These are phyloP conservation scores for Eutolmus rufibarbis DNA, from an alignment of 2,888 invertebrate species.

Conservation along the genomic window DNA sequence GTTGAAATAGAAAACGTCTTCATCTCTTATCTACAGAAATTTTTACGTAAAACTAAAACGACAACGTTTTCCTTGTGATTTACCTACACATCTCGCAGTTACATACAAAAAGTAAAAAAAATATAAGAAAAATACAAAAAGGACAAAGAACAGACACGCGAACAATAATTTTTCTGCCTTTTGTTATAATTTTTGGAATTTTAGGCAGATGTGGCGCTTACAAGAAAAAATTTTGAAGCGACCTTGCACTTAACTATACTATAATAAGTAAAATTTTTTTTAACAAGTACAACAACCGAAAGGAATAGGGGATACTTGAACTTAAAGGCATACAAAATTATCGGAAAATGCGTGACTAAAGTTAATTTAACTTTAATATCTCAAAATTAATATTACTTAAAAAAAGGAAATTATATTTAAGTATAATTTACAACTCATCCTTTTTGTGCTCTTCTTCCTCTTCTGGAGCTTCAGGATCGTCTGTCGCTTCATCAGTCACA, in stretches of 20 bases:
- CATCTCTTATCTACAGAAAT: constrained; percentile 26
- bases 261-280: neutral
- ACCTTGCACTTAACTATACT: neutral
- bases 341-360: neutral
- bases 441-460: constrained; percentile 56
- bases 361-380: constrained; percentile 28
- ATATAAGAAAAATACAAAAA: neutral
- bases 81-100: neutral
- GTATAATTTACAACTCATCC: constrained; percentile 62
- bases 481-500: constrained; percentile 53
- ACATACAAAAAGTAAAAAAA: neutral
- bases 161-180: neutral
- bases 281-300: constrained; percentile 10
- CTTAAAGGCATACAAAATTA: neutral
- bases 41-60: constrained; percentile 3
- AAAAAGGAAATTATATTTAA: constrained; percentile 1
- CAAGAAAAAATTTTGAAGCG: neutral
- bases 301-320: neutral
- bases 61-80: neutral
- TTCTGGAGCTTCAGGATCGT: constrained; percentile 51
- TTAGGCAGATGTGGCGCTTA: neutral
- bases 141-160: neutral
- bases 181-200: neutral
- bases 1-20: constrained; percentile 13
- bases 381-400: constrained; percentile 25